Evolutionary conservation across 2,888 invertebrate genomes (phyloP).

Genomic region (Biston stratarius): DNA sequence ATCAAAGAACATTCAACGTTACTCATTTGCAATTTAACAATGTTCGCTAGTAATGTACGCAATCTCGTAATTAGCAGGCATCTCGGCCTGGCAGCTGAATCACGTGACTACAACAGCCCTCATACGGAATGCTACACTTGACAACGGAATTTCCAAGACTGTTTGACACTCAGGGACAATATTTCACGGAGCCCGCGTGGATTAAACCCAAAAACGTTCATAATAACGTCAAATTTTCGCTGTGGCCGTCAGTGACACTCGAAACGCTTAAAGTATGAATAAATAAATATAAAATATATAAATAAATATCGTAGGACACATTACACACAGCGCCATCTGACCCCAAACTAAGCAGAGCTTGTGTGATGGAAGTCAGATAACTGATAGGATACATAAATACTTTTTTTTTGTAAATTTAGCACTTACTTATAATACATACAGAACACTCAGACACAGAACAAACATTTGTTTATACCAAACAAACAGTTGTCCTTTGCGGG

Average conservation of each 20-base stretch:
- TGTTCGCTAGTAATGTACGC: slow-evolving; percentile 14
- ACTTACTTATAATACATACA: too few relatives aligned
- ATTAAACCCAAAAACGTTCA: slow-evolving; percentile 27
- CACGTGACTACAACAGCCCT: slow-evolving; percentile 9
- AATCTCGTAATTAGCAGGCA: slow-evolving; percentile 22
- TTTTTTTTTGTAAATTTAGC: too few relatives aligned
- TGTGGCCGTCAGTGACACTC: slow-evolving; percentile 20
- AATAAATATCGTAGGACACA: too few relatives aligned
- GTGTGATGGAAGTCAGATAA: too few relatives aligned
- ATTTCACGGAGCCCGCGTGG: slow-evolving; percentile 16
- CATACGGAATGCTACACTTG: slow-evolving; percentile 5
- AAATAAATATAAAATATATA: too few relatives aligned
- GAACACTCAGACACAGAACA: too few relatives aligned
- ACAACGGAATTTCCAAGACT: slow-evolving; percentile 15
- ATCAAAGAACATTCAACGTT: slow-evolving; percentile 8
- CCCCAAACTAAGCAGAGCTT: too few relatives aligned
- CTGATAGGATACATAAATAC: too few relatives aligned
- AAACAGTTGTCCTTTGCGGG: too few relatives aligned
- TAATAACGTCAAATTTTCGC: slow-evolving; percentile 16
- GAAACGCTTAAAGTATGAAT: too few relatives aligned
- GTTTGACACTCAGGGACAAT: slow-evolving; percentile 1
- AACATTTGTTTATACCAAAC: too few relatives aligned
- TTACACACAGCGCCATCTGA: too few relatives aligned
- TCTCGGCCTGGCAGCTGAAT: neutral
- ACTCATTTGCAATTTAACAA: slow-evolving; percentile 3